Base-by-base conservation (phyloP, 2,797 vertebrate species). In the Helicolenus hilgendorfi region DNA sequence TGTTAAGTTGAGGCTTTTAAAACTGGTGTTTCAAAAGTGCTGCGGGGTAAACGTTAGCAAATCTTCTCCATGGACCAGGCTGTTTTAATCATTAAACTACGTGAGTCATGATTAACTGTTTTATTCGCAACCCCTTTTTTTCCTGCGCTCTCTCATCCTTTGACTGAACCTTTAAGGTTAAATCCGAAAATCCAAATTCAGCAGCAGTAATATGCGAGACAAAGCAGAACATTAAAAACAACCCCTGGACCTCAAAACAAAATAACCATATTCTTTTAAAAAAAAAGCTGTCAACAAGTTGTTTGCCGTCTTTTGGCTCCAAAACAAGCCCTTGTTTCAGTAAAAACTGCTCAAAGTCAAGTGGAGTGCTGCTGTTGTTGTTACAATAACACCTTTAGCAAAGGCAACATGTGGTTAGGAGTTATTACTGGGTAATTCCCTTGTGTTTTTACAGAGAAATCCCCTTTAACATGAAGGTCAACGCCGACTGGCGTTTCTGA, bases 341-440 rank as follows among this genome's bases (percentile, higher is more conserved):
- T 72, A 24, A 72, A 72, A 70, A 68, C 20, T 70, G 14, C 72
- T 82, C 36, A 63, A 18, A 78, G 83, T 81, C 38, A 79, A 1
- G 7, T 78, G 56, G 74, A 68, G n/a, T 77, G 81, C 36, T 72
- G 74, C 64, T 76, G 81, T 33, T 84, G 78, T 49, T 83, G 75
- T 70, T 80, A 72, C 60, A 86, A 90, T 81, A 72, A 88, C 88
- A 92, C 55, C 80, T 91, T 90, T 77, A 79, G 60, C 29, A 62
- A 78, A 72, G 41, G 38, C 8, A 87, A 70, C 78, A 71, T 78
- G 81, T 70, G 82, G 36, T 91, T 84, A 72, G 49, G 33, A 63
- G 78, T 78, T 86, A 91, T 88, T 87, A 84, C 75, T 33, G 81
- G 79, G 91, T 70, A 87, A 83, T 87, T 81, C 92, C 90, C 86